A percentile compares a stretch with the other conserved stretches of the same genome.
Conservation (phyloP, 2,888 invertebrate genomes). For the Drosophila picticornis region DNA sequence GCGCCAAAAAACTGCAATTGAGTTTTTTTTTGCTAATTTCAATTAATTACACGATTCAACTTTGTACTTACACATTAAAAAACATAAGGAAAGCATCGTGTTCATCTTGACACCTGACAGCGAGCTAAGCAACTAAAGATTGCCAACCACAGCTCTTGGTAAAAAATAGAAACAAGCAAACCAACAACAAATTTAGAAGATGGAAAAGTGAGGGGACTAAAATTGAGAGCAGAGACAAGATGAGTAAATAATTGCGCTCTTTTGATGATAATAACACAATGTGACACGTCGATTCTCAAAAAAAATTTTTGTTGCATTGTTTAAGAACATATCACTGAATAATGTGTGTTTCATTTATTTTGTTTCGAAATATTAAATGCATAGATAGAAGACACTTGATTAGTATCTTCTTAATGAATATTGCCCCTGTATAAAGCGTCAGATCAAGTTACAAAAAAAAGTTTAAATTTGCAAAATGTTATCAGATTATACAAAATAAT, state of each 20-base stretch:
- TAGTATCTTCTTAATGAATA: not conserved
- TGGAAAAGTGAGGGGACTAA: not conserved
- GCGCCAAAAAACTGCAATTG: slow-evolving; percentile 25
- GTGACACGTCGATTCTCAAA: not conserved
- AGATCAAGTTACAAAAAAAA: not conserved
- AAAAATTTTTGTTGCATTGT: not conserved
- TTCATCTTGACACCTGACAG: slow-evolving; percentile 32
- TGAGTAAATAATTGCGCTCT: not conserved
- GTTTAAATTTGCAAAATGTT: not conserved
- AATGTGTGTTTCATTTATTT: not conserved
- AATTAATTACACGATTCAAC: slow-evolving; percentile 1
- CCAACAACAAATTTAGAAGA: not conserved
- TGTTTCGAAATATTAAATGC: not conserved
- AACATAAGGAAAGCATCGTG: slow-evolving; percentile 1
- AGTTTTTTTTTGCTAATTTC: slow-evolving; percentile 2
- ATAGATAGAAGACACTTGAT: not conserved
- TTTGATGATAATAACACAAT: not conserved
- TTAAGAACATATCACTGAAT: not conserved
- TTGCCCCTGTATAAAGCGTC: not conserved
- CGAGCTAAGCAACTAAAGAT: slow-evolving; percentile 28
- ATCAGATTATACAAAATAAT: not conserved
- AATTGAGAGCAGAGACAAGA: not conserved
- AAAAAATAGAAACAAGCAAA: not conserved
- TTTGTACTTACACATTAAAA: slow-evolving; percentile 9
- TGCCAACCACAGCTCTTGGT: slow-evolving; percentile 1